phyloP scores from a whole-genome alignment of 37 sponge, comb jelly and placozoan species.

The Ephydatia muelleri region DNA sequence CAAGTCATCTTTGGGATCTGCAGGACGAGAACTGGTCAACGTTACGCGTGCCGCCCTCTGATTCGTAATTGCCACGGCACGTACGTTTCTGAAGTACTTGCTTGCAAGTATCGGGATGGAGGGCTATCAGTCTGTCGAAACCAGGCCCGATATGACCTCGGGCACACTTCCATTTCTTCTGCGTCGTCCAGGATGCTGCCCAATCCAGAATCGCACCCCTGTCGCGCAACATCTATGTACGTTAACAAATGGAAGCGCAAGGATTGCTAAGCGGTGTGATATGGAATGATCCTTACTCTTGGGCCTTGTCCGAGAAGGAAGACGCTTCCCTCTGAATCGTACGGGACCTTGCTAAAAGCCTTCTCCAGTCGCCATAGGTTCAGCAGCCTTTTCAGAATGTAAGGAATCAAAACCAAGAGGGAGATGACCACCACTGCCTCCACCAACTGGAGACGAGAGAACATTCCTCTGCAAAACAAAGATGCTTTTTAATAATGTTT shows the following conservation, averaged over 20 bases:
- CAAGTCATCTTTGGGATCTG: not conserved
- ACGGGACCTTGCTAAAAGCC: conserved; percentile 32
- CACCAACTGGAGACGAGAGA: not conserved
- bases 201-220: conserved; percentile 41
- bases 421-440: conserved; percentile 9
- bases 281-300: not conserved
- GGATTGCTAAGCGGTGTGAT: not conserved
- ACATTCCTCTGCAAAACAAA: too few relatives aligned
- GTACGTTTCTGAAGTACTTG: conserved; percentile 34
- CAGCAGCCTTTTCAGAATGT: not conserved
- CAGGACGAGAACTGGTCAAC: not conserved
- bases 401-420: conserved; percentile 22
- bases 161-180: conserved; percentile 19
- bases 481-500: too few relatives aligned
- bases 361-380: conserved; percentile 19
- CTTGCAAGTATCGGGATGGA: conserved; percentile 40
- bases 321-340: conserved; percentile 25
- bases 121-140: not conserved
- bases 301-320: conserved; percentile 51
- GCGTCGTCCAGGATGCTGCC: not conserved
- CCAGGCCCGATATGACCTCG: conserved; percentile 20
- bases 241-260: not conserved
- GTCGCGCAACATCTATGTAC: conserved; percentile 8
- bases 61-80: not conserved
- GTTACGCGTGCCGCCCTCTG: too few relatives aligned